Percentiles rank a stretch among this genome's conserved stretches.
Conservation (phyloP, 2,888 invertebrate species). For the Hydropsyche betteni region DNA sequence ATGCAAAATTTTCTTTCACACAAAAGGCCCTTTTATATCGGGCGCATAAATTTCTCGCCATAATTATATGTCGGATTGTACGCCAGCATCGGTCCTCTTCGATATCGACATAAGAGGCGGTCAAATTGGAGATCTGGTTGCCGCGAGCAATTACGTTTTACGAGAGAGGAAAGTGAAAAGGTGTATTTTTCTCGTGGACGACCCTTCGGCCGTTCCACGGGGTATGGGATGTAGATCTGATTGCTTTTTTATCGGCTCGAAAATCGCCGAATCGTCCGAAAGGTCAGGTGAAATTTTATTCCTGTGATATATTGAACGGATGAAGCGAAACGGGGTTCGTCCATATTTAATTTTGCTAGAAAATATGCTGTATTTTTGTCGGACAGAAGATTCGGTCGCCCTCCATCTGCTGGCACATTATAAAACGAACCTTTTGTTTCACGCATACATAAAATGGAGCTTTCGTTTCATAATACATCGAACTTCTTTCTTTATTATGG, state of each 20-base stretch:
- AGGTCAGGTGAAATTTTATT: conserved; percentile 33
- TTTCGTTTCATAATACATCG: too few relatives aligned
- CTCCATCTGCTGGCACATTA: not conserved
- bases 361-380: conserved; percentile 21
- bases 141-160: conserved; percentile 31
- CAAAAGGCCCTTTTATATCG: not conserved
- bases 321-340: conserved; percentile 8
- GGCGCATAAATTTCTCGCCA: not conserved
- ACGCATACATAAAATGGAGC: too few relatives aligned
- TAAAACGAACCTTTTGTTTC: not conserved
- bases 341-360: conserved; percentile 25
- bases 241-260: conserved; percentile 33
- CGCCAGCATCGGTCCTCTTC: not conserved
- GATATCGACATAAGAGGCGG: conserved; percentile 17
- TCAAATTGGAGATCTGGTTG: conserved; percentile 27
- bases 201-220: not conserved
- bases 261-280: conserved; percentile 28
- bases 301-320: conserved; percentile 21
- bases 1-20: too few relatives aligned
- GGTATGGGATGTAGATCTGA: conserved; percentile 10
- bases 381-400: too few relatives aligned
- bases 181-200: conserved; percentile 13
- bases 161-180: conserved; percentile 26
- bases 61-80: conserved; percentile 6
- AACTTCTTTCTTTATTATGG: too few relatives aligned